Evolutionary conservation across 2,888 invertebrate species (phyloP), one percentile per base, ranked within the genome.

Genomic region (Ametastegia equiseti): DNA sequence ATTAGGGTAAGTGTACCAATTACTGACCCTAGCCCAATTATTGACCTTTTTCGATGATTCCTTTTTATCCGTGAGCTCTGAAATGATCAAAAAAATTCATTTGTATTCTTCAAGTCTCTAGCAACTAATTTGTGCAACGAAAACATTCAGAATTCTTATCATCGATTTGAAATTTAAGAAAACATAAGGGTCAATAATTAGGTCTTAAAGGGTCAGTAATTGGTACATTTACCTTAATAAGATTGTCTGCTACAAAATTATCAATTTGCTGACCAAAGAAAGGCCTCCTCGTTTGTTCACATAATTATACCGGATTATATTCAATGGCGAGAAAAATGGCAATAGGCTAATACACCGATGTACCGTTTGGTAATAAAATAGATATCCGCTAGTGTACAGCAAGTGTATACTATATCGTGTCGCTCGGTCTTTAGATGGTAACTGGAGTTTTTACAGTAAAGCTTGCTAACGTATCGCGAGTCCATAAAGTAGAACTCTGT

Each of bases 361-460:
- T 73, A 71, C 71, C 71, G 69, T 11, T 69, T 42, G 71, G 47
- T n/a, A 71, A 71, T 71, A 71, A 71, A 71, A 45, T 71, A 71
- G 71, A 27, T n/a, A 47, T 30, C 71, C 47, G 30, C 15, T 54
- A 54, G n/a, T n/a, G n/a, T n/a, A n/a, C n/a, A n/a, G n/a, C 39
- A 23, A 39, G 65, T 39, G n/a, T 39, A 1, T n/a, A 13, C 36
- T 2, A 13, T 67, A 39, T 39, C 15, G 45, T n/a, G 19, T 71
- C 19, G 15, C 42, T 71, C 2, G 23, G n/a, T 47, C 47, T 45
- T 47, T 71, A n/a, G 71, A 45, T 71, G 71, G 65, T 67, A 67
- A 67, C 65, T 5, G 42, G 6, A 30, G 23, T 30, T 67, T 67
- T 39, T 67, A 67, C 67, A 5, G 23, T 47, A 27, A 45, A 45